Conservation (phyloP, 1,140 invertebrate species). For the Conopomorpha cramerella region DNA sequence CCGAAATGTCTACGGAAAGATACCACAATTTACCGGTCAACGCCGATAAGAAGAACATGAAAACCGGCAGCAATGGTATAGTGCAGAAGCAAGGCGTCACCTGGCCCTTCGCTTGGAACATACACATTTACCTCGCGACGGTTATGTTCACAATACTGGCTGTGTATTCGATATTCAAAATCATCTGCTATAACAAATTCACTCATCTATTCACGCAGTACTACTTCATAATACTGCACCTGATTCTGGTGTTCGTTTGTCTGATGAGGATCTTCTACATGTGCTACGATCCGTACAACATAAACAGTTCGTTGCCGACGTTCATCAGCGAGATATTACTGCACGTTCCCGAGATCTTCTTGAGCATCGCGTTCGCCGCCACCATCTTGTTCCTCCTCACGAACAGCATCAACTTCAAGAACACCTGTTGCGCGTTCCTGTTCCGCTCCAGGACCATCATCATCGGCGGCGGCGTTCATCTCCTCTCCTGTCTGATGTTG, state of each 20-base stretch:
- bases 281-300: conserved; percentile 89
- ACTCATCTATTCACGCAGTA: conserved; percentile 79
- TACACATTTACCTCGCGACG: conserved; percentile 85
- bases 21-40: conserved; percentile 56
- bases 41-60: conserved; percentile 47
- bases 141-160: conserved; percentile 81
- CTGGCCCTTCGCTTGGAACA: conserved; percentile 84
- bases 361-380: conserved; percentile 84
- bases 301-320: conserved; percentile 75
- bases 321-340: conserved; percentile 81
- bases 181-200: conserved; percentile 78
- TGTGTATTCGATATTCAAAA: conserved; percentile 80
- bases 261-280: conserved; percentile 82
- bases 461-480: conserved; percentile 73
- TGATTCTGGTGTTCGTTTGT: conserved; percentile 80
- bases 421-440: conserved; percentile 67
- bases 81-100: conserved; percentile 55
- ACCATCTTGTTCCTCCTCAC: conserved; percentile 82
- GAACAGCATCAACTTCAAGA: conserved; percentile 70
- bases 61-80: conserved; percentile 35
- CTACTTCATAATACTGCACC: conserved; percentile 83
- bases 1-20: conserved; percentile 54
- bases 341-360: conserved; percentile 79
- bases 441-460: conserved; percentile 76
- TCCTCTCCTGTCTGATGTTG: conserved; percentile 76